Percentiles rank a stretch among this genome's conserved stretches.
Conservation (phyloP, 2,888 invertebrate genomes). For the Teleogryllus oceanicus region DNA sequence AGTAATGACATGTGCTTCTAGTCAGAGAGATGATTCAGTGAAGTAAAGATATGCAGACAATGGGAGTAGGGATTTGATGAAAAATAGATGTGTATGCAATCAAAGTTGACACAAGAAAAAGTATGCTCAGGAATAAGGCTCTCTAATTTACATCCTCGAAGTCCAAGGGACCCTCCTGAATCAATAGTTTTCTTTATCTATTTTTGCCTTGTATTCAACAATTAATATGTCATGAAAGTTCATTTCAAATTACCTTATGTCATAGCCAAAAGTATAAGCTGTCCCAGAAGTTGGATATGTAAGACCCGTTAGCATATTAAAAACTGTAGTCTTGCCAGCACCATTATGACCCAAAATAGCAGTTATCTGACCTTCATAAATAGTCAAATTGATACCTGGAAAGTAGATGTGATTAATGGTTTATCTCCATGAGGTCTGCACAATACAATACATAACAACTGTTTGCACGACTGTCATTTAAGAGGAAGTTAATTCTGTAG, state of each 20-base stretch:
- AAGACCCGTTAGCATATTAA: constrained; percentile 81
- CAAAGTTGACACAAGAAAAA: too few species aligned
- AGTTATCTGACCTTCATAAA: constrained; percentile 83
- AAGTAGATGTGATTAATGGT: not conserved
- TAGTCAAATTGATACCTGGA: constrained; percentile 68
- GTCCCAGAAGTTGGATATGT: constrained; percentile 70
- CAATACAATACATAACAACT: too few species aligned
- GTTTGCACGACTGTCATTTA: too few species aligned
- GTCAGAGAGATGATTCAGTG: too few species aligned
- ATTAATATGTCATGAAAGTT: not conserved
- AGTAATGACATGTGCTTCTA: too few species aligned
- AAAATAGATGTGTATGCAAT: too few species aligned
- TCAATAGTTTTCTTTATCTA: too few species aligned
- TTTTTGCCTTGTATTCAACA: not conserved
- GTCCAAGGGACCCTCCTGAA: not conserved
- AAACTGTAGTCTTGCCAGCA: constrained; percentile 81
- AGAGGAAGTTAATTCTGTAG: too few species aligned
- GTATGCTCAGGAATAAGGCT: too few species aligned
- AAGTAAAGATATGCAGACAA: too few species aligned
- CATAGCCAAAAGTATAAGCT: constrained; percentile 70
- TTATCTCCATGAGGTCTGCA: too few species aligned
- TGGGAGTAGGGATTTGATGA: too few species aligned
- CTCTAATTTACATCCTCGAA: not conserved
- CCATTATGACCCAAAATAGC: constrained; percentile 83
- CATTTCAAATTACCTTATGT: constrained; percentile 56